A percentile compares a stretch with the other conserved stretches of the same genome.
Conservation (phyloP, 2,113 vertebrate genomes). For the Scartelaos histophorus region DNA sequence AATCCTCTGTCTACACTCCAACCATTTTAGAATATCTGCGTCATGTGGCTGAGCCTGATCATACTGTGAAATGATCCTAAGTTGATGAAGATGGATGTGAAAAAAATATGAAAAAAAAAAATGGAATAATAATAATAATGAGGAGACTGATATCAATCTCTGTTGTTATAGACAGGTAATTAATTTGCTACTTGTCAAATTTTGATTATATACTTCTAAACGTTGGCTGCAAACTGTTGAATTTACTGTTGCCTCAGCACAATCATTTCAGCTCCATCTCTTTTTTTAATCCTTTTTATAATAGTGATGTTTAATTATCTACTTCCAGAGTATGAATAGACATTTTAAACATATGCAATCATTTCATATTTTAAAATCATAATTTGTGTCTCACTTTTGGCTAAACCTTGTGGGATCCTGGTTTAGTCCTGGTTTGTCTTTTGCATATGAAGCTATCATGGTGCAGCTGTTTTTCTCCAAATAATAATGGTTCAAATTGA, state of each 20-base stretch:
- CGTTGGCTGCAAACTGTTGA: not conserved
- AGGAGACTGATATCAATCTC: not conserved
- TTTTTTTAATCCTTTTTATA: not conserved
- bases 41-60: not conserved
- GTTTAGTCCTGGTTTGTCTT: not conserved
- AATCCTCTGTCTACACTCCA: conserved; percentile 11
- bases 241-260: not conserved
- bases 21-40: conserved; percentile 3
- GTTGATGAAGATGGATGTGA: not conserved
- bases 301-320: not conserved
- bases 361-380: not conserved
- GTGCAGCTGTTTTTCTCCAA: not conserved
- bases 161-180: not conserved
- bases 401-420: not conserved
- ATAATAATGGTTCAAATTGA: not conserved
- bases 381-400: not conserved
- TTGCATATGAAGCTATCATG: not conserved
- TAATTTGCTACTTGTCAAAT: not conserved
- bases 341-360: not conserved
- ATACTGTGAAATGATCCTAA: not conserved
- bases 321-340: not conserved
- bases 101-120: not conserved
- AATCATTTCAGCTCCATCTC: not conserved
- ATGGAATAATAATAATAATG: not conserved
- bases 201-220: not conserved